Percentiles rank a stretch among this genome's conserved stretches.
Conservation (phyloP, 2,113 vertebrate species). For the Rousettus leschenaultii region DNA sequence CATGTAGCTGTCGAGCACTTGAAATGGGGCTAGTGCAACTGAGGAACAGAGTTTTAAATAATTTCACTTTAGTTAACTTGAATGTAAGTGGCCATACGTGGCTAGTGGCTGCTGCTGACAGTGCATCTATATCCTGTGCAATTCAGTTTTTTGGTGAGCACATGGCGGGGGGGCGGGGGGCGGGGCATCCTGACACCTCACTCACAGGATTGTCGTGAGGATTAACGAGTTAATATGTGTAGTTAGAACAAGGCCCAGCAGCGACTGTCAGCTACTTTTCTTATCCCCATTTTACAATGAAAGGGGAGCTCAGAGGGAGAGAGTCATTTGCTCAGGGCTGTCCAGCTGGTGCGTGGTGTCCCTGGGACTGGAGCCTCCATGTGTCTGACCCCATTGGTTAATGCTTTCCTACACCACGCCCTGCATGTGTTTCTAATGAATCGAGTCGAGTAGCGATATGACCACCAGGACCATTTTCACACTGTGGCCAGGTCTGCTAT, state of each 20-base stretch:
- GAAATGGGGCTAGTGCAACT: not conserved
- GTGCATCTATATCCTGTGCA: not conserved
- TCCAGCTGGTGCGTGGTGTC: not conserved
- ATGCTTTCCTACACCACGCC: not conserved
- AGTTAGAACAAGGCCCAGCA: not conserved
- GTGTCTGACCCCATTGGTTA: not conserved
- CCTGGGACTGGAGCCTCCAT: not conserved
- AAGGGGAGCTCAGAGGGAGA: not conserved
- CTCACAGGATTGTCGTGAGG: not conserved
- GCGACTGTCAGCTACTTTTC: not conserved
- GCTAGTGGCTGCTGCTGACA: not conserved
- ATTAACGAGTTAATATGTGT: not conserved
- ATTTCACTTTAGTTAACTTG: not conserved
- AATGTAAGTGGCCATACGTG: not conserved
- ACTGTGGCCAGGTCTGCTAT: rapidly evolving
- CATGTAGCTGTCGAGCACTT: not conserved
- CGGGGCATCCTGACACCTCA: not conserved
- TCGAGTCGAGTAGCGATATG: not conserved
- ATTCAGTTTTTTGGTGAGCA: not conserved
- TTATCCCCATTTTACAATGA: not conserved
- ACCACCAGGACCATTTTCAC: not conserved
- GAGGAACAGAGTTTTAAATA: not conserved
- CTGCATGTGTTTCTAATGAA: not conserved
- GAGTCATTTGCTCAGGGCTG: not conserved
- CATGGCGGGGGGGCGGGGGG: not conserved